Base-by-base conservation (phyloP, 2,797 vertebrate genomes). In the Enteromius trimaculatus region DNA sequence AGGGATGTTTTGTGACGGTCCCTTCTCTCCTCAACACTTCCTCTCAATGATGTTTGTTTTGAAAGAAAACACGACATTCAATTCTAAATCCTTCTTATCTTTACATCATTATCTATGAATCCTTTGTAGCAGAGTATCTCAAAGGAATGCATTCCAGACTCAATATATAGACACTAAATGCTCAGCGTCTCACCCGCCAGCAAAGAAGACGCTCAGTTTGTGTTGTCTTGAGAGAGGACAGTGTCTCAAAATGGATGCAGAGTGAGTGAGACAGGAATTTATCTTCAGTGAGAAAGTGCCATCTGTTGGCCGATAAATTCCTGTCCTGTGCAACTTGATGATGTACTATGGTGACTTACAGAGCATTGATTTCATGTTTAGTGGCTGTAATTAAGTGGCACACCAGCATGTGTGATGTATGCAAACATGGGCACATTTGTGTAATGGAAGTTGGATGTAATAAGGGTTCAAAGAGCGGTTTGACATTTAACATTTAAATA, bases 241-340 rank as follows among this genome's bases (percentile, higher is more conserved):
- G 26, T 3, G 17, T 71, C 72, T 80, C 49, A 77, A 80, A 81
- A 77, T 77, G 60, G 72, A 79, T 3, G 51, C 51, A 34, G 21
- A 53, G 51, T 9, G 29, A 77, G 44, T 16, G 21, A 39, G n/a
- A 60, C 4, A 55, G 16, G 70, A 80, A 69, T 81, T 91, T 82
- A 93, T 80, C 82, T 53, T 89, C 87, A 90, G 93, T 93, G 91
- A 93, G 90, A 85, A 93, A 94, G 92, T 94, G 94, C 93, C 93
- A 94, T 93, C 94, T 94, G 90, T 92, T 93, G 93, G 93, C 88
- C 84, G 88, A 85, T 79, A 29, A 68, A 77, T 42, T 66, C 21
- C n/a, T 31, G 42, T 17, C 42, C 77, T 55, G 60, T 51, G 39
- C 51, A 55, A 16, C 29, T 8, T 39, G 9, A 26, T 34, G 62